Evolutionary conservation across 2,113 vertebrate genomes (phyloP).

Genomic region (Pleuronectes platessa): DNA sequence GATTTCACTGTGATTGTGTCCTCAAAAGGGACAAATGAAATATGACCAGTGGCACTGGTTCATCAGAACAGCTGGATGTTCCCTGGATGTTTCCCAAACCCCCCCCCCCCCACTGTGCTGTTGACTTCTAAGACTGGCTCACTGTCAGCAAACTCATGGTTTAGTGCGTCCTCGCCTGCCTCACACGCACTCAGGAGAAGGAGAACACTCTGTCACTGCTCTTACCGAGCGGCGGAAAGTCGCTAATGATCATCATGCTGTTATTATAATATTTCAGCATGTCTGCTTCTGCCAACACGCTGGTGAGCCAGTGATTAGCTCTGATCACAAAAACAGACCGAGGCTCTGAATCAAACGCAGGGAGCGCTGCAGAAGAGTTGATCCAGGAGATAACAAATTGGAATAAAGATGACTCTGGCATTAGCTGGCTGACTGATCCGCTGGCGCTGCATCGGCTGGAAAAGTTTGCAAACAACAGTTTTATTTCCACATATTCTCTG

Average conservation of each 20-base stretch:
- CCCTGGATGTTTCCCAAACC: neutral
- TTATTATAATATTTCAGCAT: conserved; percentile 14
- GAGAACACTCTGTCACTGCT: neutral
- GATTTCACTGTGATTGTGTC: neutral
- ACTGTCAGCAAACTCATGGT: conserved; percentile 16
- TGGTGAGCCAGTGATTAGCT: conserved; percentile 2
- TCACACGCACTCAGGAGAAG: neutral
- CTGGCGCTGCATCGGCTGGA: neutral
- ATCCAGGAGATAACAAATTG: neutral
- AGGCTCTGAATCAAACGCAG: conserved; percentile 4
- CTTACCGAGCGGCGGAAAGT: neutral
- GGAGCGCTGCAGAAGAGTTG: neutral
- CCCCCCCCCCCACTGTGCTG: neutral
- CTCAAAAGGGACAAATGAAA: neutral
- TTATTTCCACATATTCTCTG: neutral
- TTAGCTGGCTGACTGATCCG: neutral
- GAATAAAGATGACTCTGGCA: neutral
- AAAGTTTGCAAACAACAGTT: neutral
- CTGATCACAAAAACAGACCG: conserved; percentile 22
- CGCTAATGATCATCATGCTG: conserved; percentile 15
- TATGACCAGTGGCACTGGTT: neutral
- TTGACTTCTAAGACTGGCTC: neutral
- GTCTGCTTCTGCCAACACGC: conserved; percentile 18
- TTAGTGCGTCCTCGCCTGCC: neutral
- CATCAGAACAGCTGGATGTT: conserved; percentile 10